Percentiles rank a stretch among this genome's conserved stretches.
Conservation (phyloP, 1,140 invertebrate species). For the Papilio helenus region DNA sequence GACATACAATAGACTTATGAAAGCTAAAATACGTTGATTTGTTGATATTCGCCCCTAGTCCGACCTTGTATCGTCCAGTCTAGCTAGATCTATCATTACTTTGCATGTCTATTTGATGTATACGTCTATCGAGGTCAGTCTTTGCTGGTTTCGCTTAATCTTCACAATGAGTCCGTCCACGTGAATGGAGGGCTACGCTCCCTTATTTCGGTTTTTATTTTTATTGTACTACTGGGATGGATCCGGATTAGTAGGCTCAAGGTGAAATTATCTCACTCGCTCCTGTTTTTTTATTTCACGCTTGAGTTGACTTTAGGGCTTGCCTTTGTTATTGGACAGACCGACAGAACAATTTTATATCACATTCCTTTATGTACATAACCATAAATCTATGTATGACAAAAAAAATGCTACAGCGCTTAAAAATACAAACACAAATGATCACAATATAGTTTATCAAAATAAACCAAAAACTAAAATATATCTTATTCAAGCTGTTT, state of each 20-base stretch:
- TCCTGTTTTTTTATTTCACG: slow-evolving; percentile 47
- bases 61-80: slow-evolving; percentile 57
- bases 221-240: slow-evolving; percentile 56
- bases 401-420: no score
- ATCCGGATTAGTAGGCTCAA: slow-evolving; percentile 63
- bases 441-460: not conserved
- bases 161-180: slow-evolving; percentile 60
- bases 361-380: not conserved
- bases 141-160: slow-evolving; percentile 46
- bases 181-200: slow-evolving; percentile 64
- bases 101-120: slow-evolving; percentile 39
- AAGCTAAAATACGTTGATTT: slow-evolving; percentile 66
- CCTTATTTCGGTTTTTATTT: slow-evolving; percentile 59
- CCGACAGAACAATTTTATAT: slow-evolving; percentile 19
- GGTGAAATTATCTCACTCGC: slow-evolving; percentile 55
- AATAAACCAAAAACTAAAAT: no score
- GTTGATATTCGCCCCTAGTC: slow-evolving; percentile 65
- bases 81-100: slow-evolving; percentile 50
- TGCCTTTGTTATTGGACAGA: slow-evolving; percentile 11
- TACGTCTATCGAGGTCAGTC: slow-evolving; percentile 48
- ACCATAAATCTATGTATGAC: not conserved
- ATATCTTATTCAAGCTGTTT: not conserved
- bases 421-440: not conserved
- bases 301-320: slow-evolving; percentile 37
- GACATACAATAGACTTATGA: slow-evolving; percentile 48